Conservation (phyloP, 2,113 vertebrate genomes). For the Riparia riparia region DNA sequence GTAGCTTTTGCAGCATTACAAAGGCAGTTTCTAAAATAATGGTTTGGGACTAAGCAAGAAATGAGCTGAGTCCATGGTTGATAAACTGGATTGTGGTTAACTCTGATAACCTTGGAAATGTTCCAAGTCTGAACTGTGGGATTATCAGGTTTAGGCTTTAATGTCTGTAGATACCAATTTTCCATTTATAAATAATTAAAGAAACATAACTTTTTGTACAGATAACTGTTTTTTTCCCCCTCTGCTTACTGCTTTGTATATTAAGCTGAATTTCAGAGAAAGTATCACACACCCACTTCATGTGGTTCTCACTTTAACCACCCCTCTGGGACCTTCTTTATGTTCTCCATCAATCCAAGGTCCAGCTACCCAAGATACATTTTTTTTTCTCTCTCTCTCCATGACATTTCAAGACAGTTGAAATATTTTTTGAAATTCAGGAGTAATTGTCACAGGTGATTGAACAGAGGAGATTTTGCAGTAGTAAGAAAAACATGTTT, state of each 20-base stretch:
- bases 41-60: background rate
- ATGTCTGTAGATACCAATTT: background rate
- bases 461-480: background rate
- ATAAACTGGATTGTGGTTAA: background rate
- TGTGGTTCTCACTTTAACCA: background rate
- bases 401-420: background rate
- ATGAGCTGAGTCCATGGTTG: accelerated
- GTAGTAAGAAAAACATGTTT: background rate
- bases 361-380: background rate
- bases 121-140: background rate
- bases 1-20: background rate
- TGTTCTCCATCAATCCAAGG: background rate
- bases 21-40: background rate
- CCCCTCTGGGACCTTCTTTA: background rate
- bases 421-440: background rate
- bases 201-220: background rate
- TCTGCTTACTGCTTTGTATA: background rate
- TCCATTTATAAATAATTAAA: background rate
- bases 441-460: background rate
- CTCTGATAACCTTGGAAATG: background rate
- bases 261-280: background rate
- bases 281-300: background rate
- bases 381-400: background rate
- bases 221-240: background rate
- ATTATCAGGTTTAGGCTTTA: background rate